Percentiles rank a stretch among this genome's conserved stretches.
Evolutionary conservation across 2,888 invertebrate species (phyloP).

Genomic region (Lasioglossum pauxillum): DNA sequence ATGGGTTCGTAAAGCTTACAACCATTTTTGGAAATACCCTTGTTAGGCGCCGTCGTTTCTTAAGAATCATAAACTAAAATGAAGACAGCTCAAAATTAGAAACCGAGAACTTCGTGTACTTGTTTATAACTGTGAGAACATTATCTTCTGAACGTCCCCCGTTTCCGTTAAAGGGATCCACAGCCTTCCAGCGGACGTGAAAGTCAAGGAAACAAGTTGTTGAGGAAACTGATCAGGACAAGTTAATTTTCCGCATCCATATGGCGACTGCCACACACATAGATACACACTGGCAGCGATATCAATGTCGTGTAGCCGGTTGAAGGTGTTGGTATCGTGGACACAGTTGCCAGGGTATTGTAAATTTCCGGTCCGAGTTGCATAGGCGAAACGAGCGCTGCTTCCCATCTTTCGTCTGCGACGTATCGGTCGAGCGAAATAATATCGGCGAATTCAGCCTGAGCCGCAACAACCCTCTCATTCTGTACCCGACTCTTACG

Average conservation of each 20-base stretch:
- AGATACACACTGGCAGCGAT: neutral
- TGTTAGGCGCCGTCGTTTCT: neutral
- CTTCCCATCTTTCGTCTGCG: conserved; percentile 12
- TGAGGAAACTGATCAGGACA: conserved; percentile 41
- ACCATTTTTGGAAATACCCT: neutral
- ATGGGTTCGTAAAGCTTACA: neutral
- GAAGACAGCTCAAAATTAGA: neutral
- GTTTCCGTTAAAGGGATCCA: neutral
- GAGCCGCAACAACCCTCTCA: neutral
- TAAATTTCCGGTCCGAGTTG: conserved; percentile 61
- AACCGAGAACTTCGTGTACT: neutral
- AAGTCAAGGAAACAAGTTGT: conserved; percentile 36
- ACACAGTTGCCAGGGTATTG: conserved; percentile 51
- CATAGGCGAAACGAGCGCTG: conserved; percentile 33
- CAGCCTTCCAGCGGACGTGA: neutral
- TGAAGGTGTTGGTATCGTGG: conserved; percentile 46
- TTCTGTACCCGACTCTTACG: neutral
- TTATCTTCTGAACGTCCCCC: neutral
- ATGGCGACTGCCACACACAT: conserved; percentile 33
- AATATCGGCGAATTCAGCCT: conserved; percentile 41
- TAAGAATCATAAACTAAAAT: neutral
- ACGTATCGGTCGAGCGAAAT: conserved; percentile 46
- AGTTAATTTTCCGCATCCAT: conserved; percentile 59
- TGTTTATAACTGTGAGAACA: neutral
- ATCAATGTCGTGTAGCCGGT: conserved; percentile 20